Evolutionary conservation across 2,888 invertebrate species (phyloP).

Genomic region (Dryobota labecula): DNA sequence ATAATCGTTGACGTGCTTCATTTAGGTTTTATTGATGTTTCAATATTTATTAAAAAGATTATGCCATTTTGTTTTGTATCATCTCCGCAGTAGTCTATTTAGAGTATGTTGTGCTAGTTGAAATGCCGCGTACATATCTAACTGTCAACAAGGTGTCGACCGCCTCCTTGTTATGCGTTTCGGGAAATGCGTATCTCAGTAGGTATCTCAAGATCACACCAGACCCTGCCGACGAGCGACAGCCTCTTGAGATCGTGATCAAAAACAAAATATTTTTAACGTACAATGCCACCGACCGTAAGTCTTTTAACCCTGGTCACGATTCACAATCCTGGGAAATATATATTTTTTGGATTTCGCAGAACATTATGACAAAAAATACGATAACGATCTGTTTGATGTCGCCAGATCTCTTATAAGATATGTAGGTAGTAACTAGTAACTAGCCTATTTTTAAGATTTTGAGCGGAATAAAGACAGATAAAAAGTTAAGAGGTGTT

Average conservation of each 20-base stretch:
- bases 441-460: conserved; percentile 48
- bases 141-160: conserved; percentile 72
- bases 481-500: conserved; percentile 46
- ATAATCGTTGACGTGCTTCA: conserved; percentile 58
- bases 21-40: conserved; percentile 45
- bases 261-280: conserved; percentile 76
- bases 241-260: conserved; percentile 70
- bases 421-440: no score
- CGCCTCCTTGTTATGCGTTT: conserved; percentile 73
- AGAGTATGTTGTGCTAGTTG: conserved; percentile 46
- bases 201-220: conserved; percentile 73
- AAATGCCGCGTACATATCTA: conserved; percentile 69
- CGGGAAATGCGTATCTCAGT: conserved; percentile 72
- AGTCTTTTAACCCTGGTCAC: conserved; percentile 81
- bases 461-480: conserved; percentile 35
- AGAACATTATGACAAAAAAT: conserved; percentile 68
- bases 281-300: conserved; percentile 69
- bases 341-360: conserved; percentile 74
- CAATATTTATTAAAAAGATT: conserved; percentile 53
- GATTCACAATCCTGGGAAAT: conserved; percentile 77
- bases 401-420: conserved; percentile 53
- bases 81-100: conserved; percentile 24
- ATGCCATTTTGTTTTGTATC: conserved; percentile 15
- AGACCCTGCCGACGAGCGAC: conserved; percentile 54
- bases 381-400: conserved; percentile 67